Evolutionary conservation across 2,797 vertebrate species (phyloP).

Genomic region (Philypnodon macrostomus): DNA sequence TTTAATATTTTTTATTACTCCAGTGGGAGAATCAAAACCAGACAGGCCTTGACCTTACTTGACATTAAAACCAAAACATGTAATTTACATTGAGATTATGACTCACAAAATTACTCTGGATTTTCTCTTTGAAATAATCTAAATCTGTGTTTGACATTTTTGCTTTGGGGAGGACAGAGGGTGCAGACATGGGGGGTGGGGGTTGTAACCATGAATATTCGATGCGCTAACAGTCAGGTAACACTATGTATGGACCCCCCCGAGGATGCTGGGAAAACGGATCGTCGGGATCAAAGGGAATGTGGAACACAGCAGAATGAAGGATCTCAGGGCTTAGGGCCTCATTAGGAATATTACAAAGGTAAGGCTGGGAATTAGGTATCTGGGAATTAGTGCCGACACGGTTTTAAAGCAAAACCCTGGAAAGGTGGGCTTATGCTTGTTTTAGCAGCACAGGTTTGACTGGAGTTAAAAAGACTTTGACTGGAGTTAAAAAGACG

Average conservation of each 20-base stretch:
- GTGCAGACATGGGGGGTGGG: slow-evolving; percentile 16
- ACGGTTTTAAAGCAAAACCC: slow-evolving; percentile 71
- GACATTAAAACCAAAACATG: slow-evolving; percentile 15
- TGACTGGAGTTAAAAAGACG: slow-evolving; percentile 50
- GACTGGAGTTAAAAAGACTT: slow-evolving; percentile 55
- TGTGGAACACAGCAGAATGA: slow-evolving; percentile 67
- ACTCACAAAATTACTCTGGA: slow-evolving; percentile 1
- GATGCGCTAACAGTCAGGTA: slow-evolving; percentile 65
- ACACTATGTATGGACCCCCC: slow-evolving; percentile 55
- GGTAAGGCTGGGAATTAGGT: slow-evolving; percentile 75
- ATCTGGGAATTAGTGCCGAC: slow-evolving; percentile 73
- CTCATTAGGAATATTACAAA: slow-evolving; percentile 80
- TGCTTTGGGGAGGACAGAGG: slow-evolving; percentile 44
- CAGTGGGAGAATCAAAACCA: not conserved
- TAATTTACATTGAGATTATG: slow-evolving; percentile 10
- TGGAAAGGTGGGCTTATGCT: slow-evolving; percentile 64
- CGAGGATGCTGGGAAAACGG: slow-evolving; percentile 64
- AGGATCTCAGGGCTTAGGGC: slow-evolving; percentile 74
- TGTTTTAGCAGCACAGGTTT: slow-evolving; percentile 62
- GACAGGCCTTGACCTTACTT: slow-evolving; percentile 20
- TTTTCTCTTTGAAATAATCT: slow-evolving; percentile 23
- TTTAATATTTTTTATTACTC: not conserved
- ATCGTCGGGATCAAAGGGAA: slow-evolving; percentile 77
- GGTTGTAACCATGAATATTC: slow-evolving; percentile 57
- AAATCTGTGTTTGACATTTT: slow-evolving; percentile 48